Evolutionary conservation across 1,140 invertebrate species (phyloP).

Genomic region (Heliothis virescens): DNA sequence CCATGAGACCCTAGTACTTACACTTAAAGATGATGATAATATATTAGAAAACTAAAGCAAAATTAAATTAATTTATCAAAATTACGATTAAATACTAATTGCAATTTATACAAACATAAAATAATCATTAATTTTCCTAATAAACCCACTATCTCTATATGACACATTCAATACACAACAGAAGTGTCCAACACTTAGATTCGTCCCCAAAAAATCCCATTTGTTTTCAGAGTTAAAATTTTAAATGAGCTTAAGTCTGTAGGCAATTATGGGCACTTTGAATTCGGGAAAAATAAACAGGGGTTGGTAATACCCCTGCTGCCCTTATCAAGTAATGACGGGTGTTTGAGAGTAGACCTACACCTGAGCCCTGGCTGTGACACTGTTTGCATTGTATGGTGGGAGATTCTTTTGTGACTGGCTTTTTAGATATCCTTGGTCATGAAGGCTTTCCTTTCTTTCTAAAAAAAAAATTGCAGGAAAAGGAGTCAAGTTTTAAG

Average conservation of each 20-base stretch:
- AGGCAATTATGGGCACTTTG: constrained; percentile 60
- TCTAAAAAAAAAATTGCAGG: no score
- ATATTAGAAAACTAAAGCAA: no score
- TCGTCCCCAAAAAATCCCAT: constrained; percentile 48
- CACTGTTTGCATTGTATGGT: constrained; percentile 11
- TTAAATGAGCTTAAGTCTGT: constrained; percentile 59
- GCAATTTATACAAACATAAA: no score
- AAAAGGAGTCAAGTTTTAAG: no score
- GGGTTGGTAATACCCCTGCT: constrained; percentile 55
- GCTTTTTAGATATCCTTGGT: background rate
- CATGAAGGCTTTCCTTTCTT: background rate
- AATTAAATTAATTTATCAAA: no score
- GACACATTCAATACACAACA: background rate
- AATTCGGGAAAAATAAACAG: constrained; percentile 64
- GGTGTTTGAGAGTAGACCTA: constrained; percentile 64
- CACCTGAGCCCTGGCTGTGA: constrained; percentile 69
- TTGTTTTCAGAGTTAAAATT: constrained; percentile 53
- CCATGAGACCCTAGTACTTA: no score
- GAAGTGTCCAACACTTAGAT: constrained; percentile 27
- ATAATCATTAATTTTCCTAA: no score
- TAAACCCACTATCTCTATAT: background rate
- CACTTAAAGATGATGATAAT: no score
- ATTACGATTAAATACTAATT: no score
- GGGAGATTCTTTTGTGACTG: background rate
- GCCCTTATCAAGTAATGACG: constrained; percentile 77